phyloP scores from a whole-genome alignment of 2,888 invertebrate species.

The Camptogramma bilineatum region DNA sequence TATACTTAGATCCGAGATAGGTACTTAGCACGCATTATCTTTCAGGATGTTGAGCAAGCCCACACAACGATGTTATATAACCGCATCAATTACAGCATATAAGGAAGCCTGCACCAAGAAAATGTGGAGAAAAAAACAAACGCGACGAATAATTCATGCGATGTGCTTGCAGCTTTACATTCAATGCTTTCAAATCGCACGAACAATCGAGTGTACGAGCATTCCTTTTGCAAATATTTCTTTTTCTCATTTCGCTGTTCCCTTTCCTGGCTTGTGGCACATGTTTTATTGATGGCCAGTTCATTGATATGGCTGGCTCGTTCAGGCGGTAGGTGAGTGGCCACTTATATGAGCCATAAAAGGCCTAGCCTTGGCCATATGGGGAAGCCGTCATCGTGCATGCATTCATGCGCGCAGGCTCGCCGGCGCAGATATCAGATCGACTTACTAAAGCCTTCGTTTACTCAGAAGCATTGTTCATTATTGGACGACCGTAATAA shows the following conservation, averaged over 20 bases:
- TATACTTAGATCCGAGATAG: background rate
- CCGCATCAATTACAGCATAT: conserved; percentile 68
- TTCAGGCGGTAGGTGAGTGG: conserved; percentile 83
- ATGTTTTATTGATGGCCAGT: conserved; percentile 85
- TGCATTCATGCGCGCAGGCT: conserved; percentile 77
- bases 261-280: conserved; percentile 83
- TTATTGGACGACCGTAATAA: background rate
- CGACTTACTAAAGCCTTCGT: conserved; percentile 63
- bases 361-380: conserved; percentile 83
- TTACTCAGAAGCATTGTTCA: background rate
- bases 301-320: conserved; percentile 85
- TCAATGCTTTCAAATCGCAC: conserved; percentile 79
- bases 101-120: conserved; percentile 58
- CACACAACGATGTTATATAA: conserved; percentile 71
- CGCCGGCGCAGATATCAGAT: conserved; percentile 72
- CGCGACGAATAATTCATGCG: conserved; percentile 72
- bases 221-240: conserved; percentile 81
- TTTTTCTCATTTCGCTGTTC: conserved; percentile 82
- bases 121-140: conserved; percentile 45
- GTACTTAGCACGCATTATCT: conserved; percentile 27
- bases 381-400: conserved; percentile 80
- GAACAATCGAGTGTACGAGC: conserved; percentile 75
- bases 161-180: conserved; percentile 74
- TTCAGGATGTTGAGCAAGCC: conserved; percentile 53
- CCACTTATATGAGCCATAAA: conserved; percentile 84